These are phyloP conservation scores for Eretmodus cyanostictus DNA, from an alignment of 2,113 vertebrate species.

Conservation along the genomic window DNA sequence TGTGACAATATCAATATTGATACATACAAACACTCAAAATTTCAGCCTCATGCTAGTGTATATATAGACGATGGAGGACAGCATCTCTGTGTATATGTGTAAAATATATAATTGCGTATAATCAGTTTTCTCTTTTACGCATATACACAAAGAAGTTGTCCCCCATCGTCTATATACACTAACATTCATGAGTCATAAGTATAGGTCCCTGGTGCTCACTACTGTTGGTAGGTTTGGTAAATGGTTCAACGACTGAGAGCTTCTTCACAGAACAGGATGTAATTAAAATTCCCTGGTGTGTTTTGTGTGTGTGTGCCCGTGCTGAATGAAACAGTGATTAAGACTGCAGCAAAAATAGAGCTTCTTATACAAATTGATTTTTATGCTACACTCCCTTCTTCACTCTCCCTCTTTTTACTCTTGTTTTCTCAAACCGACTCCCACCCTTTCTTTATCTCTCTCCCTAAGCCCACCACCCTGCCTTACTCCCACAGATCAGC, in stretches of 20 bases:
- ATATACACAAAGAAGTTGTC: not conserved
- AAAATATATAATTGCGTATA: not conserved
- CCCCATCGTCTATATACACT: not conserved
- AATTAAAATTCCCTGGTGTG: constrained; percentile 21
- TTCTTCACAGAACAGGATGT: constrained; percentile 4
- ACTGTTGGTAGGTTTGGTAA: not conserved
- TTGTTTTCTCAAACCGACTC: not conserved
- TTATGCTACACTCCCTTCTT: not conserved
- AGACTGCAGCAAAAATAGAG: constrained; percentile 27
- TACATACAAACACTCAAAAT: not conserved
- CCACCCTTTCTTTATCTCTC: not conserved
- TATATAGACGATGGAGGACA: not conserved
- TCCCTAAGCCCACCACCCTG: not conserved
- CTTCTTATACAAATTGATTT: constrained; percentile 40
- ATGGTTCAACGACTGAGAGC: constrained; percentile 24
- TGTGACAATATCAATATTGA: not conserved
- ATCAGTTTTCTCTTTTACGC: not conserved
- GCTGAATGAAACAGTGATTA: constrained; percentile 28
- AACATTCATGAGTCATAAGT: not conserved
- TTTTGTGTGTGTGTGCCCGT: not conserved
- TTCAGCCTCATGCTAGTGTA: not conserved
- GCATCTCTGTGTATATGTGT: not conserved
- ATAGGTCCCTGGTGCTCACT: not conserved
- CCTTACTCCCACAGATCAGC: not conserved
- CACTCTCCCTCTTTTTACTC: not conserved